A percentile compares a stretch with the other conserved stretches of the same genome.
Evolutionary conservation across 1,140 invertebrate species (phyloP).

Genomic region (Brachionus koreanus): DNA sequence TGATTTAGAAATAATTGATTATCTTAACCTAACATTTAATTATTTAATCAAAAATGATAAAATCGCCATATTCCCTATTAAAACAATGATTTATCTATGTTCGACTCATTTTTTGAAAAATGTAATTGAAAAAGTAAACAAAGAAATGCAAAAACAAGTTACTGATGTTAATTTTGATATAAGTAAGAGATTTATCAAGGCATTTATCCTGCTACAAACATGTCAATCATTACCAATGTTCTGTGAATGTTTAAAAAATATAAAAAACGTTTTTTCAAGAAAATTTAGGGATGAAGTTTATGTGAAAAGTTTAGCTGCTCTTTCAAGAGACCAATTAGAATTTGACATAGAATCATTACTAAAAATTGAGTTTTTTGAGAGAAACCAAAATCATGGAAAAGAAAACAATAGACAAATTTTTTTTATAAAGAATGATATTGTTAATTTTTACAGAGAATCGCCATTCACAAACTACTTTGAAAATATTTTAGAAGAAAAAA

Average conservation of each 20-base stretch:
- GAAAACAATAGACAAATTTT: not conserved
- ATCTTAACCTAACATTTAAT: not conserved
- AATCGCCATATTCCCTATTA: not conserved
- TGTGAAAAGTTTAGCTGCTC: not conserved
- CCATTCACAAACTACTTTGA: slow-evolving; percentile 1
- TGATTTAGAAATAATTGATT: slow-evolving; percentile 13
- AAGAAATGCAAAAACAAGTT: not conserved
- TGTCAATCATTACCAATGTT: not conserved
- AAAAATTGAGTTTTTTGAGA: no score
- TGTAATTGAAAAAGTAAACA: not conserved
- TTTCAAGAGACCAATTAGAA: not conserved
- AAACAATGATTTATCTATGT: not conserved
- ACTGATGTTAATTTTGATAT: not conserved
- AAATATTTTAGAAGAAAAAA: no score
- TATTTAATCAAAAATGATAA: not conserved
- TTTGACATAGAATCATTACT: no score
- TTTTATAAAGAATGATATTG: not conserved
- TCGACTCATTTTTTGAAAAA: not conserved
- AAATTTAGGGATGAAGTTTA: not conserved
- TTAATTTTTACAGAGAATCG: not conserved
- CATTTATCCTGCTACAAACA: not conserved
- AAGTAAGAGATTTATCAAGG: not conserved
- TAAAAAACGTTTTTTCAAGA: not conserved
- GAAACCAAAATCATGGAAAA: not conserved
- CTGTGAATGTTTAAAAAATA: not conserved